phyloP scores from a whole-genome alignment of 2,888 invertebrate genomes.

The Cantharis flavilabris region DNA sequence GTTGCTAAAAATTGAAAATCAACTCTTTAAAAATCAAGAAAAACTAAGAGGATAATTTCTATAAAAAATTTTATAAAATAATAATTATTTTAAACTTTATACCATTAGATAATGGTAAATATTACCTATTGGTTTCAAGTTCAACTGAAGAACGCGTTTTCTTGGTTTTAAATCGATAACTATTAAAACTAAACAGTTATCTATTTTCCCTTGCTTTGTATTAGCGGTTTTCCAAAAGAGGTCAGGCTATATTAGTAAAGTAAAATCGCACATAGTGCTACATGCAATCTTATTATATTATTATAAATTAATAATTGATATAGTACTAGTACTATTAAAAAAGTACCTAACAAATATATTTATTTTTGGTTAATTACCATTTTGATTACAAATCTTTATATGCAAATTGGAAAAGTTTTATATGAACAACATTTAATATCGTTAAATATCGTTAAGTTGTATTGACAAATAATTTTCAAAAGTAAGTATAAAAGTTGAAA shows the following conservation, averaged over 20 bases:
- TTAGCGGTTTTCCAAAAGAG: background rate
- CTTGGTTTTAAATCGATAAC: background rate
- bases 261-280: no score
- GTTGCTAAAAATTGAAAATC: no score
- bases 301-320: no score
- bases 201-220: background rate
- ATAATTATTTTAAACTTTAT: no score
- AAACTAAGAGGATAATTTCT: no score
- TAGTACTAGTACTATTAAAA: no score
- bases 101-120: no score
- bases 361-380: background rate
- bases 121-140: no score
- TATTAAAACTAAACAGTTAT: background rate
- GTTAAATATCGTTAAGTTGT: background rate
- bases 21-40: no score
- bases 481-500: background rate
- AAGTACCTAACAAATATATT: no score
- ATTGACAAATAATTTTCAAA: background rate
- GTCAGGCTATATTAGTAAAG: background rate
- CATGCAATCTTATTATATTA: no score
- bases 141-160: background rate
- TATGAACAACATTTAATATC: background rate
- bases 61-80: no score
- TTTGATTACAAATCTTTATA: background rate
- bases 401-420: background rate